These are phyloP conservation scores for Crambe crambe DNA, from an alignment of 37 sponge, comb jelly and placozoan species.

Conservation along the genomic window DNA sequence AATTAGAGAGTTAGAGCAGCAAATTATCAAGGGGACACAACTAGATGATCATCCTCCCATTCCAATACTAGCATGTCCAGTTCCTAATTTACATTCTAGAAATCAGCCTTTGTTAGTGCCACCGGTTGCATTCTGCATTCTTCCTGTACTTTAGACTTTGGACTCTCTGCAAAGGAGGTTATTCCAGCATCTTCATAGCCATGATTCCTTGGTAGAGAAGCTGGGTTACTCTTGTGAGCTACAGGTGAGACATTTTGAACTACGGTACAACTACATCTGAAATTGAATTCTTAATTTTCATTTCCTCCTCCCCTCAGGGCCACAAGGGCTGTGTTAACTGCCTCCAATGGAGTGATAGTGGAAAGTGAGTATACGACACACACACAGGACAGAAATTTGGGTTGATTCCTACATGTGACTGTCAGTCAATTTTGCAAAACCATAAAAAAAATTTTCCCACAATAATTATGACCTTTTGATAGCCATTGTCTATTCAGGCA, in stretches of 20 bases:
- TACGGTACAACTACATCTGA: neutral
- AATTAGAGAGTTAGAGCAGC: neutral
- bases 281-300: neutral
- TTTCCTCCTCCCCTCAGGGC: constrained; percentile 53
- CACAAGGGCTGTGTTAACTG: constrained; percentile 95
- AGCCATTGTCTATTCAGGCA: no score
- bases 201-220: constrained; percentile 40
- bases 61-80: neutral
- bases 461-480: no score
- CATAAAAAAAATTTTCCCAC: no score
- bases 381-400: no score
- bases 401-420: no score
- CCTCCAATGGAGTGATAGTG: constrained; percentile 83
- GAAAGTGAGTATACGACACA: constrained; percentile 51
- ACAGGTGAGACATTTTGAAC: constrained; percentile 32
- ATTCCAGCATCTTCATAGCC: constrained; percentile 29
- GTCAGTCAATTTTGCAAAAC: no score
- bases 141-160: constrained; percentile 7
- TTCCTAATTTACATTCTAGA: neutral
- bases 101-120: neutral
- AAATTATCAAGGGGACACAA: no score
- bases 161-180: neutral
- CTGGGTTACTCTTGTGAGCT: constrained; percentile 40
- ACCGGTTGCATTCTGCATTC: no score
- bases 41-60: no score